Base-by-base conservation (phyloP, 1,140 invertebrate genomes). In the Heliconius himera region DNA sequence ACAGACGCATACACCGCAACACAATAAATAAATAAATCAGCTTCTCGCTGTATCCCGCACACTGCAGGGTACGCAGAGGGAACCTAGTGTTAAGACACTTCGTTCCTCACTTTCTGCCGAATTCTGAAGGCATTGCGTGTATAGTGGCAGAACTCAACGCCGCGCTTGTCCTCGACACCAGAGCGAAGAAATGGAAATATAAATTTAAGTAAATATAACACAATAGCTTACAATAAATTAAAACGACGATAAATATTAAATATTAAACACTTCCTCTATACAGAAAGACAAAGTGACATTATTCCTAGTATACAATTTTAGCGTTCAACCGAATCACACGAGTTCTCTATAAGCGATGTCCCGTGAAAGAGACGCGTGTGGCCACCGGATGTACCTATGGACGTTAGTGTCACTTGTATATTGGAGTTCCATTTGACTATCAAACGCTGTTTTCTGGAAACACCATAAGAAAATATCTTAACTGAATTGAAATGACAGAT, bases 291-390 rank as follows among this genome's bases (percentile, higher is more conserved):
- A 18, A 54, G 3, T 56, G 76, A 77, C 72, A 73, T 49, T 66
- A 78, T 74, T 74, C 72, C 26, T 72, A 81, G 89, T 88, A 88
- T 84, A 84, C 74, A 49, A 75, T 29, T 78, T 73, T 71, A 77
- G 54, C 85, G 85, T 85, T 85, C 77, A 77, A 78, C 79, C 80
- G 85, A 88, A 90, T 89, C 83, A 85, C 83, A 72, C 84, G 86
- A 84, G 84, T 89, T 88, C 85, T 77, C 77, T 60, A 86, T 85
- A 88, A 83, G 70, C 54, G 80, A 76, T 86, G 82, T 87, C 85
- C 88, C 83, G 83, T 84, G 51, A 79, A 83, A 83, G 78, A 77
- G 70, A 41, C 78, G 86, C 84, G 87, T 89, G 86, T 89, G 89
- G 89, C 79, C 88, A 85, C 89, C 85, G 89, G 88, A 90, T 73